These are phyloP conservation scores for Glandiceps talaboti DNA, from an alignment of 53 echinoderm and acorn worm species.

Conservation along the genomic window DNA sequence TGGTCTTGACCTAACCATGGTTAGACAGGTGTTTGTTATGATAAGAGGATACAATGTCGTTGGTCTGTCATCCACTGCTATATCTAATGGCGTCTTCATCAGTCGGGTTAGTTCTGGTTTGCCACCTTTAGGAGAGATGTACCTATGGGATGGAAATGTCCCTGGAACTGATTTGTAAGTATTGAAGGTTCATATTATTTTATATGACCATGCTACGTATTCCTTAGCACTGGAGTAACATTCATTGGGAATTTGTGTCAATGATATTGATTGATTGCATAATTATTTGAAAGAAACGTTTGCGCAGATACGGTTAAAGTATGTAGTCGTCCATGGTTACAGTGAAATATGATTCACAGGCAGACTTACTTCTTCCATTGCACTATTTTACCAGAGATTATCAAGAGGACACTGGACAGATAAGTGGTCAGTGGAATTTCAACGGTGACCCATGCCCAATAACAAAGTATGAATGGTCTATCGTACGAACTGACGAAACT, in stretches of 20 bases:
- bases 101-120: background rate
- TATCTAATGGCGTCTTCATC: background rate
- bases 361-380: background rate
- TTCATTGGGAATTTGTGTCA: background rate
- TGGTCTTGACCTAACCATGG: background rate
- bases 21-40: background rate
- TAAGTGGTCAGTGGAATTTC: slow-evolving; percentile 37
- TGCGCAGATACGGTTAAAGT: too few species aligned
- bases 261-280: too few species aligned
- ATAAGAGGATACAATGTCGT: background rate
- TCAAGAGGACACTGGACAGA: slow-evolving; percentile 14
- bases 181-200: background rate
- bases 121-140: background rate
- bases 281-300: too few species aligned
- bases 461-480: slow-evolving; percentile 27
- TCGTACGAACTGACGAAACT: slow-evolving; percentile 24
- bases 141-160: background rate
- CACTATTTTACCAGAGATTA: slow-evolving; percentile 20
- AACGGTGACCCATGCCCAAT: slow-evolving; percentile 43
- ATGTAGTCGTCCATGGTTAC: too few species aligned
- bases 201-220: background rate
- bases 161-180: background rate
- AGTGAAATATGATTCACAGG: too few species aligned
- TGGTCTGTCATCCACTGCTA: background rate
- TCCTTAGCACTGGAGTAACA: background rate